These are phyloP conservation scores for Aspidiotus rigidus DNA, from an alignment of 2,888 invertebrate genomes.

Conservation along the genomic window DNA sequence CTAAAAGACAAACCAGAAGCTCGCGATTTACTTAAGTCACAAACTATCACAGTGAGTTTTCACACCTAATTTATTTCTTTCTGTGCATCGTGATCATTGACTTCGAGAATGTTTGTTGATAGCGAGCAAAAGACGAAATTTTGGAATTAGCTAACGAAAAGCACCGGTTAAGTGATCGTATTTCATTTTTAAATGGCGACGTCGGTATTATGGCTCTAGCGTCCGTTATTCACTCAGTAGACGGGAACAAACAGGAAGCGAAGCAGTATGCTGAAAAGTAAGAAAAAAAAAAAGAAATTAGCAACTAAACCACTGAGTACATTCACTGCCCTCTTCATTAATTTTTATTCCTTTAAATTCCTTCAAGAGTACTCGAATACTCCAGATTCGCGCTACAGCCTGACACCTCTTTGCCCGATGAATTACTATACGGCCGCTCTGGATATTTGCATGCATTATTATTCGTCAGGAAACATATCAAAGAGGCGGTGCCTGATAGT, in stretches of 20 bases:
- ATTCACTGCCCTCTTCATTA: background rate
- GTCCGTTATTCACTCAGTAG: slow-evolving; percentile 50
- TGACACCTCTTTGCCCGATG: slow-evolving; percentile 50
- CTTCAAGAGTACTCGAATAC: slow-evolving; percentile 24
- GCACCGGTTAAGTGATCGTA: slow-evolving; percentile 44
- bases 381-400: slow-evolving; percentile 38
- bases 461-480: slow-evolving; percentile 51
- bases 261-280: slow-evolving; percentile 49
- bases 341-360: slow-evolving; percentile 26
- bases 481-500: slow-evolving; percentile 1
- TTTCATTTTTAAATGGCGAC: slow-evolving; percentile 61
- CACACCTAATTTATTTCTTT: slow-evolving; percentile 15
- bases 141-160: slow-evolving; percentile 44
- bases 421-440: slow-evolving; percentile 72
- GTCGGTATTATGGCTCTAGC: slow-evolving; percentile 57
- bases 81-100: background rate
- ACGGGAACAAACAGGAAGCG: slow-evolving; percentile 48
- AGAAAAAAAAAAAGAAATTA: slow-evolving; percentile 26
- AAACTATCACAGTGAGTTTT: slow-evolving; percentile 40
- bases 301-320: slow-evolving; percentile 7
- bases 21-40: background rate
- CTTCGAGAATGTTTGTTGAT: slow-evolving; percentile 33
- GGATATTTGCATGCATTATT: slow-evolving; percentile 73
- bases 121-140: slow-evolving; percentile 47
- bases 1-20: slow-evolving; percentile 39